phyloP scores from a whole-genome alignment of 2,888 invertebrate genomes.

The Antitype chi region DNA sequence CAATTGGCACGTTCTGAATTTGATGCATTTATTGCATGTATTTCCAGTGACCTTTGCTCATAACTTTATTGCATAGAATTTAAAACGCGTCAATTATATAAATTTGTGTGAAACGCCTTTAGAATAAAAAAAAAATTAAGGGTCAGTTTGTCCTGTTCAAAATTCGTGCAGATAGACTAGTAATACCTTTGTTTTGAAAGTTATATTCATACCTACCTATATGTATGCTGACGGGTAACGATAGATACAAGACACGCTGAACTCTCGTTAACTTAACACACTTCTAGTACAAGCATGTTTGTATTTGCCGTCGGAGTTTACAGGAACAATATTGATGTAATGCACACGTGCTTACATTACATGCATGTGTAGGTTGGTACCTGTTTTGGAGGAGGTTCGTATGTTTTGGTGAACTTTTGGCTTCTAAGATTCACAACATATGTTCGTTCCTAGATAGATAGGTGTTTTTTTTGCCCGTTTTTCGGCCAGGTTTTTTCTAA shows the following conservation, averaged over 20 bases:
- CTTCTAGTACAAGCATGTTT: constrained; percentile 34
- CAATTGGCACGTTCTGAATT: too few relatives aligned
- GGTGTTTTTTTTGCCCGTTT: background rate
- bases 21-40: too few relatives aligned
- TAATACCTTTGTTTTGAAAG: background rate
- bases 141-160: too few relatives aligned
- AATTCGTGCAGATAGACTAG: too few relatives aligned
- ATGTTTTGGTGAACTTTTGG: background rate
- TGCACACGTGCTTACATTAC: constrained; percentile 26
- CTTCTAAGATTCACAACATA: background rate
- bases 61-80: too few relatives aligned
- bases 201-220: background rate
- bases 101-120: too few relatives aligned
- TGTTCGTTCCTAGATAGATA: too few relatives aligned
- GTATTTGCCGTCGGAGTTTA: constrained; percentile 30
- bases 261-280: constrained; percentile 50
- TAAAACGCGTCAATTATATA: too few relatives aligned
- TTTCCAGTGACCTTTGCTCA: too few relatives aligned
- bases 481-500: background rate
- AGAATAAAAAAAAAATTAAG: too few relatives aligned
- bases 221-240: constrained; percentile 13
- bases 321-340: constrained; percentile 47
- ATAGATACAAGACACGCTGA: constrained; percentile 37
- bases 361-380: background rate
- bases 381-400: background rate